Conservation (phyloP, 2,797 vertebrate genomes). For the Parauchenoglanis punctatus region DNA sequence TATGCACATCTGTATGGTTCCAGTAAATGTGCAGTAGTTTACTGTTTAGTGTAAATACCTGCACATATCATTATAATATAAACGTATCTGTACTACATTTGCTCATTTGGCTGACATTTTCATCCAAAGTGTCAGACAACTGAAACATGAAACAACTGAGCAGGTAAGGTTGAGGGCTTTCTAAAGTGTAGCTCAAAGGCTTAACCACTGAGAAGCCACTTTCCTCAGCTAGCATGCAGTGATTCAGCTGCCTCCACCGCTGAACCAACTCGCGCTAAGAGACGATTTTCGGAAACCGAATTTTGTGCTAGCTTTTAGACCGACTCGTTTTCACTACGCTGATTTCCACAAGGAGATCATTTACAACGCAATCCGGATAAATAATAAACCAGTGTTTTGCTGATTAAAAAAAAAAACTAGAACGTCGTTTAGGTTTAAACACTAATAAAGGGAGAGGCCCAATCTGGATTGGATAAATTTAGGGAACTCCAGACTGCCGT, state of each 20-base stretch:
- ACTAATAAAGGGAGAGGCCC: constrained; percentile 12
- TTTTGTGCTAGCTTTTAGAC: background rate
- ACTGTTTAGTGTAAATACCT: background rate
- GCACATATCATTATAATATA: background rate
- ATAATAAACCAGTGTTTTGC: background rate
- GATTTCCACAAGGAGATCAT: background rate
- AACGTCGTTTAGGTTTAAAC: background rate
- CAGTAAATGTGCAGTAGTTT: background rate
- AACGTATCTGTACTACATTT: background rate
- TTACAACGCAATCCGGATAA: background rate
- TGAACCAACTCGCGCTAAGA: background rate
- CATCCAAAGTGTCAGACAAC: background rate
- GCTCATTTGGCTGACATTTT: too few species aligned
- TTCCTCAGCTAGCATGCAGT: background rate
- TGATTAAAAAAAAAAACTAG: background rate
- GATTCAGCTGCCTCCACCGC: background rate
- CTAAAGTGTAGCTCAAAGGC: background rate
- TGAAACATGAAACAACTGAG: background rate
- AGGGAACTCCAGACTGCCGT: constrained; percentile 9
- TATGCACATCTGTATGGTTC: background rate
- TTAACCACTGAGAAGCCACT: constrained; percentile 8
- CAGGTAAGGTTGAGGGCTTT: background rate
- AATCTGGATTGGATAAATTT: background rate
- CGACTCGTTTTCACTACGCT: background rate
- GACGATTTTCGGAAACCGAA: background rate